Conservation (phyloP, 53 echinoderm and acorn worm species). For the Hippasteria phrygiana region DNA sequence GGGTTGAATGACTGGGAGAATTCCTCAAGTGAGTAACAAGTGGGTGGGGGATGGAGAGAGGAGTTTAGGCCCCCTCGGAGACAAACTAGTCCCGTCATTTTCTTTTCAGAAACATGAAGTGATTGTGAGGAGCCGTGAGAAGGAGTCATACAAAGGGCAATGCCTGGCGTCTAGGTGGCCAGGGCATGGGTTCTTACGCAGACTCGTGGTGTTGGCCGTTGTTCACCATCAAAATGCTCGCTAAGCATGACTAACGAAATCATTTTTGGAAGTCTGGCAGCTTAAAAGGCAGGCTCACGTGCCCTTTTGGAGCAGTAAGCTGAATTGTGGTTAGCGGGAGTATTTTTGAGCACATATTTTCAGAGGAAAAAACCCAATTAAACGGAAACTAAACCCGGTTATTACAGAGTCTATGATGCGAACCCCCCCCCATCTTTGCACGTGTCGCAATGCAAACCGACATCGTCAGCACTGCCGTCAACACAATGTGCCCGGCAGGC, state of each 20-base stretch:
- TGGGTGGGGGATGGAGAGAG: neutral
- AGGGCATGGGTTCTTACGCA: neutral
- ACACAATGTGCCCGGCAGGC: slow-evolving; percentile 1
- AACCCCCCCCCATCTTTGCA: neutral
- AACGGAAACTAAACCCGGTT: slow-evolving; percentile 38
- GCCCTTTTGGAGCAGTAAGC: neutral
- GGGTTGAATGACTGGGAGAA: slow-evolving; percentile 55
- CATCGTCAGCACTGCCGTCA: neutral
- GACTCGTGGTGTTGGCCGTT: neutral
- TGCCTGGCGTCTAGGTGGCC: slow-evolving; percentile 15
- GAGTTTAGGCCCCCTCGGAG: too few relatives aligned
- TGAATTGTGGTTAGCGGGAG: neutral
- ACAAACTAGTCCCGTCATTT: too few relatives aligned
- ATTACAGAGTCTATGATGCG: neutral
- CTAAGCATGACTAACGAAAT: neutral
- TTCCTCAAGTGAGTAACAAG: slow-evolving; percentile 1
- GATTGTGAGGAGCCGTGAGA: too few relatives aligned
- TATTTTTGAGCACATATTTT: neutral
- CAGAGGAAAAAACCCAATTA: slow-evolving; percentile 24
- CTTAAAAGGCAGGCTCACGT: neutral
- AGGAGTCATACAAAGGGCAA: neutral
- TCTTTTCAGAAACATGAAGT: too few relatives aligned
- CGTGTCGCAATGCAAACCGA: neutral
- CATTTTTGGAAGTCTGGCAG: neutral
- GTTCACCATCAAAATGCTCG: neutral